phyloP scores from a whole-genome alignment of 2,113 vertebrate genomes.

The Panthera uncia region DNA sequence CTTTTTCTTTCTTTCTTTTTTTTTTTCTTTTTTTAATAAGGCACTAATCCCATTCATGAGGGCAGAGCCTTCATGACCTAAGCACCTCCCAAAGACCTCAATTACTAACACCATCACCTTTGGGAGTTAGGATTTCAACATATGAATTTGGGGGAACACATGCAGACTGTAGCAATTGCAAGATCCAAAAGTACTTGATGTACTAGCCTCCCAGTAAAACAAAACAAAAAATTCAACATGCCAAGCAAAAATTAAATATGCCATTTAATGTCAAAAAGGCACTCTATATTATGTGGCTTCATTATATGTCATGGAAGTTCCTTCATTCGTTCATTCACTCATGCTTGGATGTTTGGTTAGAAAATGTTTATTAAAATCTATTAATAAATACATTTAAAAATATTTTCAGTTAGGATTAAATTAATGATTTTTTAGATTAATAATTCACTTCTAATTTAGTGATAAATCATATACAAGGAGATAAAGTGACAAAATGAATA shows the following conservation, averaged over 20 bases:
- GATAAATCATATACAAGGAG: neutral
- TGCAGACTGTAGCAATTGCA: neutral
- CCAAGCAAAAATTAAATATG: conserved; percentile 58
- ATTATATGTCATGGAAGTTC: conserved; percentile 58
- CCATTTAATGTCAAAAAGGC: conserved; percentile 58
- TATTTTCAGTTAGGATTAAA: conserved; percentile 59
- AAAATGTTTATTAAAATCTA: conserved; percentile 61
- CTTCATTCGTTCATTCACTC: conserved; percentile 39
- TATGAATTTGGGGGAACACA: neutral
- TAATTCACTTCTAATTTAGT: conserved; percentile 60
- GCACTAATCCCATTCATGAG: neutral
- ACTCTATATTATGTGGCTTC: conserved; percentile 68
- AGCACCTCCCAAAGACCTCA: neutral
- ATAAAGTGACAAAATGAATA: conserved; percentile 19
- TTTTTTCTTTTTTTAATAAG: neutral
- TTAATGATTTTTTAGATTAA: conserved; percentile 39
- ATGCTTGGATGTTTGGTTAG: neutral
- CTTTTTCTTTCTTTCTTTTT: neutral
- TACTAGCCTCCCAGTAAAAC: neutral
- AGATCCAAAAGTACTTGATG: neutral
- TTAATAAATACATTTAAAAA: conserved; percentile 57
- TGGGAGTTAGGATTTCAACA: neutral
- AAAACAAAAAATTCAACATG: conserved; percentile 45
- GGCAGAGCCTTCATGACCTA: neutral
- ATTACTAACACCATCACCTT: neutral